phyloP scores from a whole-genome alignment of 2,797 vertebrate genomes.

The Knipowitschia caucasica region DNA sequence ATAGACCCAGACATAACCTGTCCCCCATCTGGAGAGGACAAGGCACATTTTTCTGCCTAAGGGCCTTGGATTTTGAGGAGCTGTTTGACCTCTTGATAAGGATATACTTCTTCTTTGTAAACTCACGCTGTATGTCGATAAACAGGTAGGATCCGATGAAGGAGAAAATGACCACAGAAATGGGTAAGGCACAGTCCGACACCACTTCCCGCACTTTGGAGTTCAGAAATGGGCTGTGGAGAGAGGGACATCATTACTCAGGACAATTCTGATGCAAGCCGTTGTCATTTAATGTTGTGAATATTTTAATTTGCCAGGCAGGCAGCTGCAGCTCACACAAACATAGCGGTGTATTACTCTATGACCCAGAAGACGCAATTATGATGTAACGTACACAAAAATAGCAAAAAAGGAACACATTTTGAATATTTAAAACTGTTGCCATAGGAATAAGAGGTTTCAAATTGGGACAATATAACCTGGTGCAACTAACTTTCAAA shows the following conservation, averaged over 20 bases:
- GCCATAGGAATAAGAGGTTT: neutral
- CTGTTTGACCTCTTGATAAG: neutral
- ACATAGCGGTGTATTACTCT: constrained; percentile 15
- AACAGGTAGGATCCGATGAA: constrained; percentile 88
- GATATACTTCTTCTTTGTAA: constrained; percentile 22
- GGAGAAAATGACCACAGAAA: constrained; percentile 87
- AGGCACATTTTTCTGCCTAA: too few species aligned
- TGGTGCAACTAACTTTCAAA: neutral
- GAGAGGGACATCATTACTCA: constrained; percentile 14
- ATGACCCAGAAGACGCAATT: constrained; percentile 5
- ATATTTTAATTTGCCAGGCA: constrained; percentile 13
- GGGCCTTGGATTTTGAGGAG: too few species aligned
- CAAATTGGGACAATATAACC: neutral
- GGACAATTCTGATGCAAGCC: constrained; percentile 25
- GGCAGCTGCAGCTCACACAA: constrained; percentile 10
- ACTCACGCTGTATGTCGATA: constrained; percentile 88
- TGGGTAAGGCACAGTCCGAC: constrained; percentile 91
- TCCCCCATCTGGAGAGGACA: too few species aligned
- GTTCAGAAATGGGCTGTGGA: constrained; percentile 86
- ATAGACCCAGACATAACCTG: too few species aligned
- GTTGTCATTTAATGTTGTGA: constrained; percentile 12
- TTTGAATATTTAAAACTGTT: too few species aligned
- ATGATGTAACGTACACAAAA: too few species aligned
- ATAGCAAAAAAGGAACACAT: too few species aligned
- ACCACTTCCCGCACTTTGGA: constrained; percentile 85